Evolutionary conservation across 2,113 vertebrate genomes (phyloP).

Genomic region (Archocentrus centrarchus): DNA sequence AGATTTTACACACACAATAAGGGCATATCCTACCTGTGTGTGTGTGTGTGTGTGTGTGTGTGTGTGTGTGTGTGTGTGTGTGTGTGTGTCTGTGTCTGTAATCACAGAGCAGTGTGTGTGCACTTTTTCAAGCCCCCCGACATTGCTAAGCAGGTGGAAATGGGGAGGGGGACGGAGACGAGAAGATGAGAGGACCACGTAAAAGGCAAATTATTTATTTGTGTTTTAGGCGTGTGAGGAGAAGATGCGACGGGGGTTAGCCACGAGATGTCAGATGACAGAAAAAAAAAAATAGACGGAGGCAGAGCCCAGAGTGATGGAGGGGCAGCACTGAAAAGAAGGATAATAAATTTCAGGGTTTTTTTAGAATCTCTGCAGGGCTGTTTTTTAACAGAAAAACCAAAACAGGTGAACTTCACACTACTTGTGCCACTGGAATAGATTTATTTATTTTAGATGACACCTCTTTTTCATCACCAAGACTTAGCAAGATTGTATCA

Average conservation of each 20-base stretch:
- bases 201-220: constrained; percentile 35
- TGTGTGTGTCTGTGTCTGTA: background rate
- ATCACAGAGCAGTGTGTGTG: constrained; percentile 61
- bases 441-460: background rate
- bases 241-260: background rate
- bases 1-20: background rate
- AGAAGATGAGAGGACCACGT: constrained; percentile 24
- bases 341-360: constrained; percentile 20
- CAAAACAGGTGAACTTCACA: background rate
- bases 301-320: background rate
- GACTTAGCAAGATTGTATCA: background rate
- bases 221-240: constrained; percentile 31
- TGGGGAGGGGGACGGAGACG: constrained; percentile 21
- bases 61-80: constrained; percentile 22
- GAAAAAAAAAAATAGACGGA: background rate
- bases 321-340: background rate
- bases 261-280: constrained; percentile 29
- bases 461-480: background rate
- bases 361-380: constrained; percentile 18
- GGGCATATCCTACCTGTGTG: constrained; percentile 45
- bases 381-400: rapidly evolving
- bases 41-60: background rate
- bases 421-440: background rate
- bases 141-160: constrained; percentile 58
- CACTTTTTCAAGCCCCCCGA: constrained; percentile 57